Evolutionary conservation across 2,797 vertebrate species (phyloP).

Genomic region (Arremon aurantiirostris): DNA sequence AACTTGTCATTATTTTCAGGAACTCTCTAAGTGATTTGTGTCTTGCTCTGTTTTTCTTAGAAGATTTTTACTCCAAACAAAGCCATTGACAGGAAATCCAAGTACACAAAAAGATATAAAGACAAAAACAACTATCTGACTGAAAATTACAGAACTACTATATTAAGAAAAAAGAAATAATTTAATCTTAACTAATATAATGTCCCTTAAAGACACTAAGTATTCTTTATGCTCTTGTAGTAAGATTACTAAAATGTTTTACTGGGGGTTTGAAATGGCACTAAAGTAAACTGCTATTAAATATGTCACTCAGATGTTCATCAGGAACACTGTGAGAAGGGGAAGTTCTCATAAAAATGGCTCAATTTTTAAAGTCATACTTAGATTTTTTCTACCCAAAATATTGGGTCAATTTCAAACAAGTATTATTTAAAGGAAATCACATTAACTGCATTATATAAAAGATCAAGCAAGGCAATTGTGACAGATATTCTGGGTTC

Average conservation of each 20-base stretch:
- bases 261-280: background rate
- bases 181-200: background rate
- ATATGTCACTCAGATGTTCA: background rate
- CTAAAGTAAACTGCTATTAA: background rate
- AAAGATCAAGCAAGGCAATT: background rate
- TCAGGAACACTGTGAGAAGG: background rate
- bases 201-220: background rate
- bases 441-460: background rate
- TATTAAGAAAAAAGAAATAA: background rate
- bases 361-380: background rate
- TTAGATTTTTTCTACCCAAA: background rate
- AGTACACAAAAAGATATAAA: background rate
- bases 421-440: background rate
- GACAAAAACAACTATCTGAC: background rate
- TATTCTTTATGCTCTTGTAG: background rate
- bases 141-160: background rate
- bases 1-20: background rate
- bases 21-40: background rate
- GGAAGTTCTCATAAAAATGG: background rate
- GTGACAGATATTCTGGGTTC: background rate
- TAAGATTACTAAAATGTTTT: background rate
- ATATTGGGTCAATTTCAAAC: background rate
- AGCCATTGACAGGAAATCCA: background rate
- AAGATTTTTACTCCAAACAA: background rate
- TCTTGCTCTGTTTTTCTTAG: background rate